Base-by-base conservation (phyloP, 2,888 invertebrate species). In the Germaria angustata region DNA sequence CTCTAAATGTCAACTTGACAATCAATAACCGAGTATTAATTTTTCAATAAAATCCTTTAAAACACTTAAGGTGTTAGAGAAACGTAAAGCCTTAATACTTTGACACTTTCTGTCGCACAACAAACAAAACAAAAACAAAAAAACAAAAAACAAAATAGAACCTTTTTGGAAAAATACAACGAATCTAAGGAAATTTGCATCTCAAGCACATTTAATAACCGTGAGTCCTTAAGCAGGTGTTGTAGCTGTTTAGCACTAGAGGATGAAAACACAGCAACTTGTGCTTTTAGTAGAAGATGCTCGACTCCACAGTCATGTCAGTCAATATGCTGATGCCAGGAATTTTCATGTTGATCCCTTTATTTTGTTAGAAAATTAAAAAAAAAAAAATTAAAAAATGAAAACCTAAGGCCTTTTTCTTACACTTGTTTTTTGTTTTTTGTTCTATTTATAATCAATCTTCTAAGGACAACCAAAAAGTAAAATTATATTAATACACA, bases 151-250 rank as follows among this genome's bases (percentile, higher is more conserved):
- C n/a, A n/a, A n/a, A n/a, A n/a, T n/a, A 72, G 69, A 51, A 39
- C 57, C 20, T 36, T 57, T 55, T 46, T 15, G 2, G n/a, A 39
- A 51, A 34, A 24, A 20, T 51, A 24, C 15, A 41, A 53, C 2
- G 11, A 39, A 46, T 9, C 1, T 28, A 4, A 63, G 22, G 15
- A 81, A 76, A 80, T 84, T 84, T 77, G 83, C 77, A 77, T 80
- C 72, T 63, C 53, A 61, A 66, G 66, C 68, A 79, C 63, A 79
- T 71, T 80, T 85, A 85, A 85, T 85, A 85, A 80, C 84, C 85
- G 85, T 85, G 85, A 84, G 85, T 84, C 83, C 51, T 72, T 61
- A 51, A 84, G 84, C 85, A 85, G 85, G 85, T 85, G 85, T 80
- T 78, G 79, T 34, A 68, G 41, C 41, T 63, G 24, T 46, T 57